Evolutionary conservation across 2,113 vertebrate genomes (phyloP), one percentile per base, ranked within the genome.

Genomic region (Cyanocitta stelleri): DNA sequence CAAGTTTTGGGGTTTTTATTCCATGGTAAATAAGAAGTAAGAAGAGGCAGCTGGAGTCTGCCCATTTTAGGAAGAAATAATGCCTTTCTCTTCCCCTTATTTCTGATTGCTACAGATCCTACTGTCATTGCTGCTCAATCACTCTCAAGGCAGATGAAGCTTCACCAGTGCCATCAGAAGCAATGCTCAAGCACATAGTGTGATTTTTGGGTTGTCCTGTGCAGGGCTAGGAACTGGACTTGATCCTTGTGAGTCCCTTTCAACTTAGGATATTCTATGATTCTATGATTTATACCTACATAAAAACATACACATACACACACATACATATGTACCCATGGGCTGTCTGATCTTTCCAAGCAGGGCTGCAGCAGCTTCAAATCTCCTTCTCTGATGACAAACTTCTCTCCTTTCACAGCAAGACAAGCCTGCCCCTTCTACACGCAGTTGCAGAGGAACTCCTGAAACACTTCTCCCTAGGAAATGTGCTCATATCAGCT

Each of bases 301-400:
- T 4, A 16, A 1, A 16, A 7, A 15, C 4, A 12, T 3, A 9
- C 10, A 21, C 2, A 27, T 9, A 9, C 3, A 48, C 4, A 43
- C 1, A 44, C 1, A 17, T 4, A 56, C 1, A 3, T 13, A 23
- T 23, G 11, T 39, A 39, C 52, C 26, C 74, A 12, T 1, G 2
- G 41, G 13, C 0, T 2, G 16, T 4, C 13, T 54, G 48, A 84
- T 23, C 46, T 77, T 84, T 77, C 32, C 32, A 87, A 51, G 51
- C 33, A 89, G 18, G 2, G 5, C 10, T 77, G 62, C 43, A 79
- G 41, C 26, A 86, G 33, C 24, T 75, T 48, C 35, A 71, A 33
- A 55, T 35, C 5, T 64, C 16, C 23, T 59, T 52, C 21, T 72
- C 22, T 61, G 41, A 22, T 29, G 15, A 9, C 15, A 71, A 72